Evolutionary conservation across 2,888 invertebrate species (phyloP).

Genomic region (Fragum whitleyi): DNA sequence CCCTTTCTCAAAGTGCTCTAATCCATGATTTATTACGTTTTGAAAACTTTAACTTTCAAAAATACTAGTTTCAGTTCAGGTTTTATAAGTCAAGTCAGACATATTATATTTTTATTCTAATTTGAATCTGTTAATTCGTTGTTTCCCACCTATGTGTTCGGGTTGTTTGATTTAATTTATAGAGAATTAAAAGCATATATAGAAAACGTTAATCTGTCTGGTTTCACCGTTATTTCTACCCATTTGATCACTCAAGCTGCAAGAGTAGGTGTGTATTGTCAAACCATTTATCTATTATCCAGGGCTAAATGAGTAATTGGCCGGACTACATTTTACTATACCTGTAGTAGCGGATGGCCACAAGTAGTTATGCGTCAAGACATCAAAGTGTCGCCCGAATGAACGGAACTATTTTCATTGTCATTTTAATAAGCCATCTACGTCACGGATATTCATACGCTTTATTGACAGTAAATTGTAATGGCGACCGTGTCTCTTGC

Average conservation of each 20-base stretch:
- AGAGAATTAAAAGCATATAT: too few species aligned
- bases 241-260: neutral
- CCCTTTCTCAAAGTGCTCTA: too few species aligned
- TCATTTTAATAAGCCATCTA: constrained; percentile 57
- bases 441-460: constrained; percentile 64
- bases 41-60: too few species aligned
- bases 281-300: constrained; percentile 11
- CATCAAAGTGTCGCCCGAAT: constrained; percentile 2
- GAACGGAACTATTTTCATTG: constrained; percentile 61
- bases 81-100: too few species aligned
- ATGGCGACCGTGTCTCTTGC: constrained; percentile 57
- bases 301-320: constrained; percentile 36
- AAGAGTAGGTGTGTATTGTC: constrained; percentile 21
- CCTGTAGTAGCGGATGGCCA: constrained; percentile 66
- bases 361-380: constrained; percentile 31
- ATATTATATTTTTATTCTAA: too few species aligned
- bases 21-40: too few species aligned
- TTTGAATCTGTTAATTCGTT: too few species aligned
- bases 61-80: too few species aligned
- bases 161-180: too few species aligned
- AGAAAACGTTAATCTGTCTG: neutral
- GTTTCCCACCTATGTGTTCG: too few species aligned
- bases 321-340: constrained; percentile 65
- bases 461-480: constrained; percentile 64
- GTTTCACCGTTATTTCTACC: neutral